These are phyloP conservation scores for Euwallacea similis DNA, from an alignment of 1,140 invertebrate species.

Conservation along the genomic window DNA sequence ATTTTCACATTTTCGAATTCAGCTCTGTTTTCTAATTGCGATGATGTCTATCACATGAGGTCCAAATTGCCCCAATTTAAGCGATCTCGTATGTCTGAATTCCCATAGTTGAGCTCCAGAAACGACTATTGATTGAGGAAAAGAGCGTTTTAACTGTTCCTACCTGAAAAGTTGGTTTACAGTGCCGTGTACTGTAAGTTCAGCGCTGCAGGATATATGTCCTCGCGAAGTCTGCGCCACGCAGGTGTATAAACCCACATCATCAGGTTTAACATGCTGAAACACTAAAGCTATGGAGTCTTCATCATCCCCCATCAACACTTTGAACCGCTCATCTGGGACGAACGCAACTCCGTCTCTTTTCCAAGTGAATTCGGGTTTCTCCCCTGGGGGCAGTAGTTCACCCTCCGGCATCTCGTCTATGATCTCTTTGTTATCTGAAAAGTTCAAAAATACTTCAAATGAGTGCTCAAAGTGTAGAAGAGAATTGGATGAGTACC, in stretches of 20 bases:
- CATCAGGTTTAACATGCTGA: conserved; percentile 90
- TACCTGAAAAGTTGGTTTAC: conserved; percentile 71
- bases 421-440: conserved; percentile 81
- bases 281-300: conserved; percentile 90
- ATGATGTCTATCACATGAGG: background rate
- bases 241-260: conserved; percentile 93
- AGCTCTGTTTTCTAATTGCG: too few relatives aligned
- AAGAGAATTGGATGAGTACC: conserved; percentile 54
- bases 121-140: background rate
- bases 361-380: conserved; percentile 86
- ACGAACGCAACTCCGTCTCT: conserved; percentile 87
- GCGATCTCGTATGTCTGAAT: background rate
- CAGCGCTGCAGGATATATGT: conserved; percentile 91
- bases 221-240: conserved; percentile 90
- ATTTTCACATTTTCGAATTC: too few relatives aligned
- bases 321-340: conserved; percentile 91
- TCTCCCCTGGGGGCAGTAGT: conserved; percentile 72
- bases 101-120: background rate
- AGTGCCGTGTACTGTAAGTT: conserved; percentile 86
- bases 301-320: conserved; percentile 88
- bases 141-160: background rate
- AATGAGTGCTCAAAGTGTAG: background rate
- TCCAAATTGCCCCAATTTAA: background rate
- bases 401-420: conserved; percentile 68
- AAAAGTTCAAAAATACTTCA: conserved; percentile 10